Conservation (phyloP, 2,113 vertebrate species). For the Sander lucioperca region DNA sequence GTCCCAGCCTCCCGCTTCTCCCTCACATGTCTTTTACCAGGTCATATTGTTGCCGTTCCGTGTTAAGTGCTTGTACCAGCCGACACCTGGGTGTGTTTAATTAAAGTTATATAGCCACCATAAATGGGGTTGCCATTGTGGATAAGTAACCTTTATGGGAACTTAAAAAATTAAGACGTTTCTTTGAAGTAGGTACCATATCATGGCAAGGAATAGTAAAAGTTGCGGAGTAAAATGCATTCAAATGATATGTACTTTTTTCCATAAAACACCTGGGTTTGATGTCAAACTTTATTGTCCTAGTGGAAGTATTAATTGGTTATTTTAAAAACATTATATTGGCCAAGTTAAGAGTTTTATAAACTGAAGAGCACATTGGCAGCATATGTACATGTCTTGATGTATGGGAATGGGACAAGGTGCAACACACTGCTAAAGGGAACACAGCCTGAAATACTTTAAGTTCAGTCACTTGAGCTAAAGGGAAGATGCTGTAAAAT, state of each 20-base stretch:
- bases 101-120: constrained; percentile 83
- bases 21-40: constrained; percentile 64
- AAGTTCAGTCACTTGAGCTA: constrained; percentile 46
- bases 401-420: constrained; percentile 69
- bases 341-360: constrained; percentile 79
- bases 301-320: constrained; percentile 84
- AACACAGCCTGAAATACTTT: constrained; percentile 72
- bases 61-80: constrained; percentile 72
- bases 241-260: constrained; percentile 78
- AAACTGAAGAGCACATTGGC: constrained; percentile 80
- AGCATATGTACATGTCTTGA: constrained; percentile 77
- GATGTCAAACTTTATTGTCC: constrained; percentile 82
- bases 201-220: constrained; percentile 69
- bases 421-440: constrained; percentile 64
- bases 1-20: constrained; percentile 17
- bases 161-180: constrained; percentile 76
- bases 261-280: constrained; percentile 82
- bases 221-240: constrained; percentile 68
- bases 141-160: constrained; percentile 81
- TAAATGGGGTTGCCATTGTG: constrained; percentile 82
- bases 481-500: constrained; percentile 61
- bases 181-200: constrained; percentile 84
- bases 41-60: constrained; percentile 61
- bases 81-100: constrained; percentile 84
- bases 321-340: constrained; percentile 85